Evolutionary conservation across 2,888 invertebrate species (phyloP), one percentile per base, ranked within the genome.

Genomic region (Euplagia quadripunctaria): DNA sequence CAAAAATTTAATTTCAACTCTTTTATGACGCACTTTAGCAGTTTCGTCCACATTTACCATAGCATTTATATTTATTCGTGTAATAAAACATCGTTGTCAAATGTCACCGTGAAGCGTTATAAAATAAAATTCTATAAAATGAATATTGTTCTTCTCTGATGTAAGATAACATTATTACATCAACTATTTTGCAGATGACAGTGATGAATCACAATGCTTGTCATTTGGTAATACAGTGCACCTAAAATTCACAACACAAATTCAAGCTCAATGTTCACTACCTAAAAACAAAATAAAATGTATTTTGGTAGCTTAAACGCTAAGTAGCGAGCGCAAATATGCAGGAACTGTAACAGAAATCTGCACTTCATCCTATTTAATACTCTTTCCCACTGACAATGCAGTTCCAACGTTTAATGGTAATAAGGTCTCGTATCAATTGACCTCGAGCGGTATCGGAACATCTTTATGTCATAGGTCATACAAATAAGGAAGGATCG

Each of bases 401-500:
- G 66, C 61, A 67, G 41, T 65, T 67, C 20, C 67, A 61, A 52
- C 42, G 67, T 61, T 67, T 51, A 71, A 72, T 72, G 51, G 20
- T 72, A 82, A 77, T 73, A 72, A 76, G 75, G 71, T 77, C 66
- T 66, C 31, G 66, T 66, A 66, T 66, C 68, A 78, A 82, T 82
- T 75, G 78, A 74, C 79, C 78, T 80, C 72, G 69, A n/a, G 51
- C 41, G 46, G 52, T 71, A 82, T 82, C 70, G 64, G 65, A 55
- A 72, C 63, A 80, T 82, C 70, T 75, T 64, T 77, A 71, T 74
- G 65, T 66, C 74, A 68, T 55, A 8, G 52, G 67, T 66, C 52
- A 70, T 67, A 78, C 58, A 64, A 74, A 74, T 78, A 75, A 75
- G 80, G 80, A 78, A 80, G 71, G 71, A 64, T 74, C 82, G 74